Base-by-base conservation (phyloP, 2,888 invertebrate species). In the Diloba caeruleocephala region DNA sequence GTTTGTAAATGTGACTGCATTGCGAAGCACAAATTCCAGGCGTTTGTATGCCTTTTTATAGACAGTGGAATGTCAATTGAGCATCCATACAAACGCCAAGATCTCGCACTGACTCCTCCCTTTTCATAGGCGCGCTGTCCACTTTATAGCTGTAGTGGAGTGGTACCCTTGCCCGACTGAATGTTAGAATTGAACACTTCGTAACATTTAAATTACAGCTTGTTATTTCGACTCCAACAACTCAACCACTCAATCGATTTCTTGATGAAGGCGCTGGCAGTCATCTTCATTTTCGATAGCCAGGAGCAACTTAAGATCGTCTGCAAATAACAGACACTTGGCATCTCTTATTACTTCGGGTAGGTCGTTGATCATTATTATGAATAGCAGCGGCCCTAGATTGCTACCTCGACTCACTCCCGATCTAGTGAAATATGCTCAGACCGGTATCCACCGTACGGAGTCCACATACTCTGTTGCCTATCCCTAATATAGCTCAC, bases 161-260 rank as follows among this genome's bases (percentile, higher is more conserved):
- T 26, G 26, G 26, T 26, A 26, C 26, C 7, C 8, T 26, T n/a
- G 26, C 26, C 8, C 26, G 26, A 26, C 26, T 26, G n/a, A 26
- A 26, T 26, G 26, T 26, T 26, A 26, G 2, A 26, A 26, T 26
- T 26, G 26, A 26, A 26, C 31, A 31, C 12, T 31, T 31, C 8
- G 4, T 13, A 12, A 31, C 13, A 31, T n/a, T 31, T 31, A 2
- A 31, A 10, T 13, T 31, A 12, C 14, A 31, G 8, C 12, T 31
- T 31, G 31, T 31, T 31, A 31, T 31, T 13, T 31, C 31, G 28
- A 10, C 28, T 28, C 28, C 28, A 31, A n/a, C n/a, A n/a, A n/a
- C 10, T 31, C 13, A 13, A 31, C 31, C 13, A 31, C 31, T n/a
- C 31, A 4, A 31, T 31, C 31, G 8, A 31, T 31, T 3, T 31